These are phyloP conservation scores for Grammomys dolichurus DNA, from an alignment of 2,113 vertebrate genomes.

Conservation along the genomic window DNA sequence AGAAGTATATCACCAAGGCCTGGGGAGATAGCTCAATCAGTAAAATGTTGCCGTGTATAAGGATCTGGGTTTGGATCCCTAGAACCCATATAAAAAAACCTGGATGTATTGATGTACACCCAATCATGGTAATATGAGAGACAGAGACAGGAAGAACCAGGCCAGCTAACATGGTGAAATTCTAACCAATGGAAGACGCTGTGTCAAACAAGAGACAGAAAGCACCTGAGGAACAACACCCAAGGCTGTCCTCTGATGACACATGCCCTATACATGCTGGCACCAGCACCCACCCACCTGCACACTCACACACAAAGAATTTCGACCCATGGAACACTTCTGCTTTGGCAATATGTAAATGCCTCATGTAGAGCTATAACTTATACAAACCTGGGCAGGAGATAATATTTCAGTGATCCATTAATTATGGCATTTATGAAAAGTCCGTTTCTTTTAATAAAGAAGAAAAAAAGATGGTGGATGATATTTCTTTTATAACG, in stretches of 20 bases:
- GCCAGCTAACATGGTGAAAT: neutral
- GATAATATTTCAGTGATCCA: neutral
- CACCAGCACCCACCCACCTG: neutral
- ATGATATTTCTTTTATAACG: neutral
- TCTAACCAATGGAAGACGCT: neutral
- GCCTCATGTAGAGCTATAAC: neutral
- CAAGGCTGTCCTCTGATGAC: neutral
- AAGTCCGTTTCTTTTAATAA: neutral
- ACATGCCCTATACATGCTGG: neutral
- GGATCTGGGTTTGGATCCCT: neutral
- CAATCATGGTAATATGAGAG: neutral
- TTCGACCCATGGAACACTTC: neutral
- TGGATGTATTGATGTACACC: neutral
- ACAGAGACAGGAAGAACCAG: neutral
- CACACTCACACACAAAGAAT: neutral
- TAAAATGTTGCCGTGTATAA: neutral
- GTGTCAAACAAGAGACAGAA: neutral
- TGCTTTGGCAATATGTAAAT: neutral
- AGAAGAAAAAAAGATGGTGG: neutral
- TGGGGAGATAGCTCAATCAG: neutral
- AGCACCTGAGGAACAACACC: neutral
- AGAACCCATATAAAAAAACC: neutral
- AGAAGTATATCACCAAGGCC: neutral
- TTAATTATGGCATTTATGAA: conserved; percentile 20
- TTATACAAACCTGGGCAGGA: neutral